Evolutionary conservation across 2,797 vertebrate genomes (phyloP).

Genomic region (Threskiornis aethiopicus): DNA sequence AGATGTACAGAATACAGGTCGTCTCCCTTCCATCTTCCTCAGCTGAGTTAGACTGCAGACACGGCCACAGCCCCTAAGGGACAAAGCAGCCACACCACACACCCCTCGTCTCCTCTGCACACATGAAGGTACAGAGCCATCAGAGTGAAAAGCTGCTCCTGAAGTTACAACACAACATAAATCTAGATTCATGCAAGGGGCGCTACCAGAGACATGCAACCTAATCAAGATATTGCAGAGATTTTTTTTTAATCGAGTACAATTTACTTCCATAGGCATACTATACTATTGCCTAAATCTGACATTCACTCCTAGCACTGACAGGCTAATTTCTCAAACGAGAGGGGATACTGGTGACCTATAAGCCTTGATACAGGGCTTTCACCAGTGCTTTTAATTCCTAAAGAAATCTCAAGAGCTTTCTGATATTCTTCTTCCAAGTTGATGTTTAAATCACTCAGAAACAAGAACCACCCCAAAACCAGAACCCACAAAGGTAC

Average conservation of each 20-base stretch:
- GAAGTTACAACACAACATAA: not conserved
- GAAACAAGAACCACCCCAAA: not conserved
- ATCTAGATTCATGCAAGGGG: not conserved
- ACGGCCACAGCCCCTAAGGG: rapidly evolving
- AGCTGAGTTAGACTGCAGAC: not conserved
- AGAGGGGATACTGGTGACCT: not conserved
- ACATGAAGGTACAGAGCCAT: not conserved
- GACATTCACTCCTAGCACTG: not conserved
- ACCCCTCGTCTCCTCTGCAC: not conserved
- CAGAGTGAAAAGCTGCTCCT: not conserved
- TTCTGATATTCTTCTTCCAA: not conserved
- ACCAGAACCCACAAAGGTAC: not conserved
- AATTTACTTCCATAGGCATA: not conserved
- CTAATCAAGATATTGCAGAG: not conserved
- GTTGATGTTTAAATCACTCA: not conserved
- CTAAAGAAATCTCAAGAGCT: not conserved
- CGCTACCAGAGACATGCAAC: not conserved
- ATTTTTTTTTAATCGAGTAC: not conserved
- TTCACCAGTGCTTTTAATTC: not conserved
- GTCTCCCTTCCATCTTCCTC: not conserved
- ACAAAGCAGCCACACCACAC: not conserved
- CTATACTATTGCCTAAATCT: not conserved
- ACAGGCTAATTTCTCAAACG: not conserved
- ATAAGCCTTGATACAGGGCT: not conserved
- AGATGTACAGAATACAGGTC: not conserved